Evolutionary conservation across 2,113 vertebrate species (phyloP), one percentile per base, ranked within the genome.

Genomic region (Macroglossus sobrinus): DNA sequence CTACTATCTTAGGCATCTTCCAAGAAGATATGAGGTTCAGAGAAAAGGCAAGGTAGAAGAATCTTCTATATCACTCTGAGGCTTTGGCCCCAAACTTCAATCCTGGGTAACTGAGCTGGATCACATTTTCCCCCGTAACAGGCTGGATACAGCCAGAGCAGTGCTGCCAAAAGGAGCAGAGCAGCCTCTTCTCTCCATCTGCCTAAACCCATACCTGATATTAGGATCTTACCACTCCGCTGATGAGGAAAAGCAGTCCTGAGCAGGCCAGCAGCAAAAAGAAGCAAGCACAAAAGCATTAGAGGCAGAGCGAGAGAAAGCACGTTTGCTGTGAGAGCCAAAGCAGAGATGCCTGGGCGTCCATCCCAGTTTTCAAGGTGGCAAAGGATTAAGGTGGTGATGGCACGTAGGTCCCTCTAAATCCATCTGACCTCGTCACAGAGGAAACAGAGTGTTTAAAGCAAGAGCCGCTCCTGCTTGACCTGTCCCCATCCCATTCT

Each of bases 171-270:
- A 91, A 45, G 38, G 21, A 50, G 84, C 75, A 68, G 40, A 82
- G 88, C 79, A 64, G 85, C 68, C 85, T 43, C 55, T 64, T 38
- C 33, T 64, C 57, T 89, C n/a, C 5, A 1, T 0, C 50, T 84
- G 90, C 38, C 82, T n/a, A 61, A 16, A 43, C 57, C 72, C 72
- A 78, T 21, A 13, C 59, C 69, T 55, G 74, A 2, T 21, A 33
- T 50, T n/a, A 21, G 74, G 40, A 16, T 96, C 97, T 98, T 97
- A 98, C 97, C 97, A 47, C 96, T 96, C 40, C 2, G 0, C 76
- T 30, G 94, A 61, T 38, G 91, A 94, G 89, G 94, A 92, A 89
- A 89, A 89, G 72, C 69, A 30, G 94, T 97, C 97, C 96, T 43
- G 96, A 95, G 84, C 88, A 68, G 8, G 47, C 76, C 89, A 93